A percentile compares a stretch with the other conserved stretches of the same genome.
Conservation (phyloP, 2,797 vertebrate genomes). For the Cyprinella venusta region DNA sequence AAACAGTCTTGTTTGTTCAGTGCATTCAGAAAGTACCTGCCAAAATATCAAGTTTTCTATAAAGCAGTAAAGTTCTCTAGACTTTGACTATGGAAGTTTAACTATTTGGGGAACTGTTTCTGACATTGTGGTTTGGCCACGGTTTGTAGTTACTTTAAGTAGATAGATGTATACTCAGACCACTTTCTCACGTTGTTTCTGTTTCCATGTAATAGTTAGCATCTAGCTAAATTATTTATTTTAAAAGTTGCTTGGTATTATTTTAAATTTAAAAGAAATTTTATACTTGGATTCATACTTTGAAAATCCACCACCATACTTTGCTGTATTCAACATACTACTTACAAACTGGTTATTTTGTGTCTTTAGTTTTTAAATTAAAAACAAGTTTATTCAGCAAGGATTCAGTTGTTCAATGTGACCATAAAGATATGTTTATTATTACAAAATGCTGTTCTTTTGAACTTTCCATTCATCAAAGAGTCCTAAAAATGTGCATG, state of each 20-base stretch:
- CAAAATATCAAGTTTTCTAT: conserved; percentile 3
- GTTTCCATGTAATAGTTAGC: background rate
- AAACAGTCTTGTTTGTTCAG: background rate
- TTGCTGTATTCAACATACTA: background rate
- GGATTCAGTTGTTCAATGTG: background rate
- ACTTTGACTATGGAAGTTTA: background rate
- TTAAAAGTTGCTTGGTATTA: background rate
- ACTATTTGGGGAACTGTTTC: background rate
- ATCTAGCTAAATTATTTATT: background rate
- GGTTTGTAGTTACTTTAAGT: background rate
- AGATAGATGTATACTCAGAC: background rate
- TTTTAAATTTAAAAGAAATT: background rate
- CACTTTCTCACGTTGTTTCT: background rate
- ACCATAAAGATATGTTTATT: background rate
- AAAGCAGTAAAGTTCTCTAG: background rate
- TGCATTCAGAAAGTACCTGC: background rate
- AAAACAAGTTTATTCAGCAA: background rate
- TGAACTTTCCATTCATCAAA: background rate
- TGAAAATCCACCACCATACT: background rate
- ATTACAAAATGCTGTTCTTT: background rate
- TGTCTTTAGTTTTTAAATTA: background rate
- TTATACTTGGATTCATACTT: background rate
- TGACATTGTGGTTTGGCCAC: background rate
- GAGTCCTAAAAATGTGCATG: too few species aligned
- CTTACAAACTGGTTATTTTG: background rate